A percentile compares a stretch with the other conserved stretches of the same genome.
Evolutionary conservation across 2,888 invertebrate species (phyloP).

Genomic region (Eristalis arbustorum): DNA sequence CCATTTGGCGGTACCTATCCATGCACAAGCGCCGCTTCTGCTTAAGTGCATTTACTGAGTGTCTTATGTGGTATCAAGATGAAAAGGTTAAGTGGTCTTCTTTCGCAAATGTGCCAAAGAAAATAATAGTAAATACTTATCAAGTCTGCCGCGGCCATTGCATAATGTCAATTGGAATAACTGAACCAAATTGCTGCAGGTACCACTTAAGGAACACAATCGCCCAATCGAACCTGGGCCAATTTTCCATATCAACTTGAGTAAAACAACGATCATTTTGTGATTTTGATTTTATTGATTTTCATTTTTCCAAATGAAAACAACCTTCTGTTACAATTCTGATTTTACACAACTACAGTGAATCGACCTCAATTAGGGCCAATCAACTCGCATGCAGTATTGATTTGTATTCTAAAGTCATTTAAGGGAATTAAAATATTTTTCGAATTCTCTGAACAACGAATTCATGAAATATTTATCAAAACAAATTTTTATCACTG

Average conservation of each 20-base stretch:
- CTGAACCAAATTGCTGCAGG: background rate
- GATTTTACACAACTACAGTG: background rate
- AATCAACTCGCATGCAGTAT: background rate
- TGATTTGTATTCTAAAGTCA: background rate
- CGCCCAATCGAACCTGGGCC: background rate
- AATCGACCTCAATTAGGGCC: conserved; percentile 14
- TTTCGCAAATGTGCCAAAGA: background rate
- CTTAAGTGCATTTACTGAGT: background rate
- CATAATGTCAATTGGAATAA: background rate
- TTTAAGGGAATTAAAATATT: background rate
- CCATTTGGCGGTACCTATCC: background rate
- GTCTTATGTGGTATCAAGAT: background rate
- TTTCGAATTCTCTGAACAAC: background rate
- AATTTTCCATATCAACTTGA: background rate
- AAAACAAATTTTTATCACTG: background rate
- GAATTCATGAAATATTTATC: conserved; percentile 12
- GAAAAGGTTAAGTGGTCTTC: background rate
- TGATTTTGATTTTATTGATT: background rate
- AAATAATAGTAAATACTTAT: background rate
- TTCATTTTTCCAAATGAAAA: background rate
- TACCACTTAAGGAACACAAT: background rate
- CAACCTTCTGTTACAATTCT: background rate
- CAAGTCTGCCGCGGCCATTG: background rate
- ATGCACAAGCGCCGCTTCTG: background rate
- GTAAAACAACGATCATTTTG: background rate